Base-by-base conservation (phyloP, 2,113 vertebrate genomes). In the Siniperca chuatsi region DNA sequence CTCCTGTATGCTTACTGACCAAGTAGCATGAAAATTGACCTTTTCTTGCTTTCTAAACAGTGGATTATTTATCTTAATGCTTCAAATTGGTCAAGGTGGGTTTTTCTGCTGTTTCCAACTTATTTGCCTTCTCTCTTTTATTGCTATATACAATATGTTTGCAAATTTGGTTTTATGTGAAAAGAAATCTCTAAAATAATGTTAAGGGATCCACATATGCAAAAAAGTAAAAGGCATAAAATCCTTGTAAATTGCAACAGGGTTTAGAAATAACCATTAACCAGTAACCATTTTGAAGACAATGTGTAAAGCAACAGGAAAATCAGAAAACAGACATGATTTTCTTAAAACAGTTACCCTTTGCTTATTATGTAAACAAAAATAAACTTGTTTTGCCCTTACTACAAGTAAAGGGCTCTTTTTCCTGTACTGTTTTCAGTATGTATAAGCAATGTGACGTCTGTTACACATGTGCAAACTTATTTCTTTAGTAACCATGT, bases 41-140 rank as follows among this genome's bases (percentile, higher is more conserved):
- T 94, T 95, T 94, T 91, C 94, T 90, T 90, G 89, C 85, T 94
- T 95, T 94, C 87, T 92, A 92, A 95, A 95, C 93, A 91, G 88
- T 89, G 90, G 88, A 94, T 94, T 91, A 90, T 93, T 91, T 81
- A 92, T 89, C 90, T 87, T 91, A 91, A 92, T 94, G 92, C 85
- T 90, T 90, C 68, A 79, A 86, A 94, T 87, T 89, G 88, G 85
- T 90, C 89, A 90, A 83, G 87, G 80, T 90, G 44, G 61, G 21
- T 82, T 87, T 83, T 90, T 85, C 79, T 85, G 81, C 85, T 83
- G 71, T 77, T 87, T 89, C 78, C 55, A 77, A 88, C 77, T 78
- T 87, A 78, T 73, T 67, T 88, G 25, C 69, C 66, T 72, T 84
- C 75, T 75, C 35, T 76, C 52, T 76, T 46, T 60, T 68, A 46